Evolutionary conservation across 2,113 vertebrate species (phyloP), one percentile per base, ranked within the genome.

Genomic region (Electrona antarctica): DNA sequence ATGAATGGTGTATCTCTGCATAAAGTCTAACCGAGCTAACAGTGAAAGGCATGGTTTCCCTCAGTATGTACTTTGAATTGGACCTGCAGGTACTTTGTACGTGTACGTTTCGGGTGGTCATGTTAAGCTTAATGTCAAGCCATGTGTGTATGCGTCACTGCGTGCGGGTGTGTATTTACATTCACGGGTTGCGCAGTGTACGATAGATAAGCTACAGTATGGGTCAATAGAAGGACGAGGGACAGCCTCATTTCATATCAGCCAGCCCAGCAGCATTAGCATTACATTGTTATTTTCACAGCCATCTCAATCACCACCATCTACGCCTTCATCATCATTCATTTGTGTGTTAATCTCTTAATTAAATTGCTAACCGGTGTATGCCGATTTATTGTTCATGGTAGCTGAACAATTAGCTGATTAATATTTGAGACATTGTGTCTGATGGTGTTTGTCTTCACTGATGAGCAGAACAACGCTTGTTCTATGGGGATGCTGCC

Each of bases 141-240:
- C 41, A 7, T 48, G 28, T 13, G 28, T 66, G 50, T 41, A 29
- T 55, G 49, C 29, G 21, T 21, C 15, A 29, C 21, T 28, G 56
- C 29, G 1, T 62, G 29, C 69, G 41, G 12, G n/a, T 50, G 56
- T 56, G 52, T 80, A 66, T 86, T 81, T 64, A 66, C 71, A 7
- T 47, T 48, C 67, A 13, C 29, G 33, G 8, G 56, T 63, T 52
- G 1, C 60, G 69, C n/a, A 0, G 12, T 6, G 50, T 61, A 41
- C 33, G 33, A 6, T 41, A 71, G 84, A 86, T 86, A 85, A 89
- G 78, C 82, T 21, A 61, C 52, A 49, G 70, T 21, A 61, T 55
- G 51, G 70, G 67, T 82, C 81, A 83, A 62, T 28, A 58, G 78
- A 84, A 69, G 66, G 70, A 62, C 63, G 11, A 47, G 6, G 2